Percentiles rank a stretch among this genome's conserved stretches.
These are phyloP conservation scores for Drosophila melanosoma DNA, from an alignment of 2,888 invertebrate genomes.

Conservation along the genomic window DNA sequence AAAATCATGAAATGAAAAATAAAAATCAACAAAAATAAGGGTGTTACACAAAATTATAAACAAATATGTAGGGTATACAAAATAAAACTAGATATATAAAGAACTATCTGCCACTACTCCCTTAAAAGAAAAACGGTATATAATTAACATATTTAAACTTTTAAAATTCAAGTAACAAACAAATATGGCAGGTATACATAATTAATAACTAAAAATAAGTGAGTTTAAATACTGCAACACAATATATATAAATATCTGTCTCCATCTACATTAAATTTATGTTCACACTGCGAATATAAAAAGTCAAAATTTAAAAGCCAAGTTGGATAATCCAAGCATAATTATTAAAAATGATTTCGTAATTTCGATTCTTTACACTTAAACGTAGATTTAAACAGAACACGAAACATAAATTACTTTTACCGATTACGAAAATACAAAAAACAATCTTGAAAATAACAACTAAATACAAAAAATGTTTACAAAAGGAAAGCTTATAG, in stretches of 20 bases:
- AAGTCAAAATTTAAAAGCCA: too few relatives aligned
- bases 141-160: too few relatives aligned
- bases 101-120: not conserved
- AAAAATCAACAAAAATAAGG: constrained; percentile 20
- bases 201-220: not conserved
- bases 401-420: constrained; percentile 74
- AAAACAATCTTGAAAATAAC: constrained; percentile 18
- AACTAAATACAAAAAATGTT: not conserved
- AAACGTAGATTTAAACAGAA: constrained; percentile 76
- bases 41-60: constrained; percentile 3
- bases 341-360: not conserved
- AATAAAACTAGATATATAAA: not conserved
- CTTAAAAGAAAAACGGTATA: not conserved
- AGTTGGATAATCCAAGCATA: not conserved
- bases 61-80: not conserved
- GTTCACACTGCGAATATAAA: too few relatives aligned
- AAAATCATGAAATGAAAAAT: constrained; percentile 31
- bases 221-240: not conserved
- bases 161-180: too few relatives aligned
- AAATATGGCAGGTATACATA: not conserved
- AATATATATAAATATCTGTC: too few relatives aligned
- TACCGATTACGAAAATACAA: constrained; percentile 60
- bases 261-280: too few relatives aligned
- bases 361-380: constrained; percentile 58
- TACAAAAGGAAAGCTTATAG: constrained; percentile 1